Percentiles rank a stretch among this genome's conserved stretches.
Evolutionary conservation across 1,140 invertebrate species (phyloP).

Genomic region (Aphelinus certus): DNA sequence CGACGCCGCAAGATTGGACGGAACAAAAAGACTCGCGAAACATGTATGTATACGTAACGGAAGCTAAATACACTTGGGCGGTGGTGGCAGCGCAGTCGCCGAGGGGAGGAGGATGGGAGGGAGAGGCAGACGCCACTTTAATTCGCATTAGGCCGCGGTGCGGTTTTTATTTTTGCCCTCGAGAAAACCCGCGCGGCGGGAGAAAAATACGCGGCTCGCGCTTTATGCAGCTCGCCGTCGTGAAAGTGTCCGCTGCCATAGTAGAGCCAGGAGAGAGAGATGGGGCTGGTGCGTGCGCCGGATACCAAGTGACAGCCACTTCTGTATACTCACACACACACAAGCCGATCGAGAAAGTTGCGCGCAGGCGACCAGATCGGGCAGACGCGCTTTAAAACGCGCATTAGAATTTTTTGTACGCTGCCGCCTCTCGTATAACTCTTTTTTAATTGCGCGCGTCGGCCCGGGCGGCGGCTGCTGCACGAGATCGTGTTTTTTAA

Average conservation of each 20-base stretch:
- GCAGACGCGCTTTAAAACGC: neutral
- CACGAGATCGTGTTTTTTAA: too few species aligned
- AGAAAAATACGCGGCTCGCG: neutral
- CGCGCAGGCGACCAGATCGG: neutral
- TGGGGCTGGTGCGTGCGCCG: neutral
- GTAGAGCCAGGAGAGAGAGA: neutral
- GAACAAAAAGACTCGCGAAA: too few species aligned
- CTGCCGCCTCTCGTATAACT: neutral
- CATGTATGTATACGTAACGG: too few species aligned
- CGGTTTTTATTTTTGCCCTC: too few species aligned
- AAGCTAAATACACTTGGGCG: too few species aligned
- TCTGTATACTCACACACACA: too few species aligned
- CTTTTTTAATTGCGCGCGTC: too few species aligned
- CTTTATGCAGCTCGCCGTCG: neutral
- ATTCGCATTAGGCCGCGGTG: conserved; percentile 12
- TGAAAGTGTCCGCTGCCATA: neutral
- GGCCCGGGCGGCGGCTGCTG: too few species aligned
- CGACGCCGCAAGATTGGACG: too few species aligned
- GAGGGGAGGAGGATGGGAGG: neutral
- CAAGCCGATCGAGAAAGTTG: neutral
- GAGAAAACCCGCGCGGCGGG: neutral
- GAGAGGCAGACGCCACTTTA: conserved; percentile 11
- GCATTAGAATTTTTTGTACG: conserved; percentile 1
- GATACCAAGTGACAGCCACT: conserved; percentile 6
- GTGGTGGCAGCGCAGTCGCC: too few species aligned